A percentile compares a stretch with the other conserved stretches of the same genome.
Evolutionary conservation across 2,113 vertebrate genomes (phyloP).

Genomic region (Hippocampus zosterae): DNA sequence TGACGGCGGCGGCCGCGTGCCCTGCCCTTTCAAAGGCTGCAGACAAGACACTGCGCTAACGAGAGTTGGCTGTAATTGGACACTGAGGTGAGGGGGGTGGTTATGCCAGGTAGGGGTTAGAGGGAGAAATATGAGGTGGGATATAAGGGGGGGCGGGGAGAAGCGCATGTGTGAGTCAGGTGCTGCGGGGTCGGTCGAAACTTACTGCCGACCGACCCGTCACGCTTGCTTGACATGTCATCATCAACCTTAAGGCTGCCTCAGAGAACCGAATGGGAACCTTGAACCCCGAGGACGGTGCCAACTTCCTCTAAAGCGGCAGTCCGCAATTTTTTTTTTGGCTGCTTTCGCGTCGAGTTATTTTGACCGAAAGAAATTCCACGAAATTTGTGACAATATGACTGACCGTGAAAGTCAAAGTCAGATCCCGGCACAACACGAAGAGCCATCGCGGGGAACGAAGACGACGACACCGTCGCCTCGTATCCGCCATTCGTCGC

Average conservation of each 20-base stretch:
- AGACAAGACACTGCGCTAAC: slow-evolving; percentile 68
- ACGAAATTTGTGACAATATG: not conserved
- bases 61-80: slow-evolving; percentile 71
- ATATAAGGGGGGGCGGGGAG: slow-evolving; percentile 47
- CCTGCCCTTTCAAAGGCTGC: slow-evolving; percentile 70
- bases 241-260: slow-evolving; percentile 29
- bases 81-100: slow-evolving; percentile 66
- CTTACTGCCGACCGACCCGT: slow-evolving; percentile 46
- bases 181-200: slow-evolving; percentile 45
- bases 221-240: slow-evolving; percentile 41
- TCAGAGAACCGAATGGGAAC: slow-evolving; percentile 23
- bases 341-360: not conserved
- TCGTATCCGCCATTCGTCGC: slow-evolving; percentile 45
- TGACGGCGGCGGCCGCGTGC: slow-evolving; percentile 62
- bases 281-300: not conserved
- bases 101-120: slow-evolving; percentile 49
- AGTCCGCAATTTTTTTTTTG: too few relatives aligned
- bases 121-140: slow-evolving; percentile 27
- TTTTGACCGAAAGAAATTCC: not conserved
- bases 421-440: slow-evolving; percentile 59
- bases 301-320: not conserved
- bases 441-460: slow-evolving; percentile 64
- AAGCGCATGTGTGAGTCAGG: slow-evolving; percentile 66
- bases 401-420: not conserved
- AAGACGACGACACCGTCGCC: slow-evolving; percentile 54